Evolutionary conservation across 2,113 vertebrate genomes (phyloP), one percentile per base, ranked within the genome.

Genomic region (Myotis yumanensis): DNA sequence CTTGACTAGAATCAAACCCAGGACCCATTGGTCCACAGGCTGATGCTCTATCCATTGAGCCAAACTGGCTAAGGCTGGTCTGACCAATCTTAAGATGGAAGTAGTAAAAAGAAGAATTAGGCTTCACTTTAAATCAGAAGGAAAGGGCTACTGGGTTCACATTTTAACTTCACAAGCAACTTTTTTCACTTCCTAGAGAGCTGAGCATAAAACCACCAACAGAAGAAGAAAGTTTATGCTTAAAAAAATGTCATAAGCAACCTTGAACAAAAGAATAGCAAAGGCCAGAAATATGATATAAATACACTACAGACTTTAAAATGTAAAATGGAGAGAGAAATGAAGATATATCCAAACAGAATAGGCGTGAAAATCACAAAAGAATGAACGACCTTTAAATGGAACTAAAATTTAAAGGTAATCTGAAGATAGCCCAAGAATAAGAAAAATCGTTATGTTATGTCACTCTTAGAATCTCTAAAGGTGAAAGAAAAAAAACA

Each of bases 61-160:
- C 18, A 20, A 22, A 54, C 5, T 23, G 22, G 22, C 22, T 59
- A 23, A 23, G 57, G 22, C 57, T 23, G 57, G n/a, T 54, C 54
- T 75, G 48, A 82, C 71, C 52, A 18, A 64, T 52, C 72, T 87
- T 37, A 72, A 92, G 93, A 84, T 7, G 11, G 4, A 93, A 84
- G 23, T 11, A 83, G 6, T 52, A 93, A 32, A 51, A 35, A n/a
- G 37, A 90, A 90, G 35, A 75, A 46, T 46, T 59, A 89, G 83
- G 4, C 32, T 86, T 94, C 37, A 57, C 7, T 89, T 94, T 94
- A 87, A 89, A 86, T 20, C 73, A 35, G 43, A 96, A 86, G 54
- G 72, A 93, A 81, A 76, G 37, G 66, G 37, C 14, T 80, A 57
- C 8, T 25, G 59, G 20, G 28, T 75, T 25, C 2, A 75, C 62